Evolutionary conservation across 1,140 invertebrate species (phyloP).

Genomic region (Elysia chlorotica): DNA sequence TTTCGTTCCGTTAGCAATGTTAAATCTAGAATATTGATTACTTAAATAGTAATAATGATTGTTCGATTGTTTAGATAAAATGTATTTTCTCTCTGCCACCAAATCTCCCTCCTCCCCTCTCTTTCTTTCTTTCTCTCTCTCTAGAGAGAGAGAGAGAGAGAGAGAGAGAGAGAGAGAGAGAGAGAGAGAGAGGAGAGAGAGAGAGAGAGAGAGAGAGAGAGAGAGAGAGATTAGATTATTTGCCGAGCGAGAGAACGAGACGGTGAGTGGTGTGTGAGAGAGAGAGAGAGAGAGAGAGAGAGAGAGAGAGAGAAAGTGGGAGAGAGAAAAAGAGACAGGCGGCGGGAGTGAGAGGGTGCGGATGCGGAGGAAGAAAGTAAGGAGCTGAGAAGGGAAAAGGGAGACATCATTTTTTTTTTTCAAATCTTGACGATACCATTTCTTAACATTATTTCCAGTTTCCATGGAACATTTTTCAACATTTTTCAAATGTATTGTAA

Average conservation of each 20-base stretch:
- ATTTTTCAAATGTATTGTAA: too few species aligned
- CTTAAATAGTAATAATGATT: too few species aligned
- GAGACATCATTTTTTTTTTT: too few species aligned
- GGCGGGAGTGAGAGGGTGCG: background rate
- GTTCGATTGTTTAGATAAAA: too few species aligned
- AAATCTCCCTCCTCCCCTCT: too few species aligned
- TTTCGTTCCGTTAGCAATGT: too few species aligned
- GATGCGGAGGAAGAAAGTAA: background rate
- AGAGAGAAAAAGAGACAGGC: constrained; percentile 17
- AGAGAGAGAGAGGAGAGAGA: constrained; percentile 14
- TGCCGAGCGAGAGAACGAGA: background rate
- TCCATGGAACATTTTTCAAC: too few species aligned
- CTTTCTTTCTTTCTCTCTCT: too few species aligned
- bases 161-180: background rate
- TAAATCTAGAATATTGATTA: too few species aligned
- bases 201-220: constrained; percentile 26
- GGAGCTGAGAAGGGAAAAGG: background rate
- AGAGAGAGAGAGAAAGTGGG: constrained; percentile 1
- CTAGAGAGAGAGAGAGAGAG: background rate
- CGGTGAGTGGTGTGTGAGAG: constrained; percentile 22
- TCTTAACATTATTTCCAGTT: too few species aligned
- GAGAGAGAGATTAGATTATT: constrained; percentile 22
- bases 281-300: constrained; percentile 17
- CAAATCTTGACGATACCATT: too few species aligned
- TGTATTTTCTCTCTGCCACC: too few species aligned